Conservation (phyloP, 2,888 invertebrate species). For the Andrena minutula region DNA sequence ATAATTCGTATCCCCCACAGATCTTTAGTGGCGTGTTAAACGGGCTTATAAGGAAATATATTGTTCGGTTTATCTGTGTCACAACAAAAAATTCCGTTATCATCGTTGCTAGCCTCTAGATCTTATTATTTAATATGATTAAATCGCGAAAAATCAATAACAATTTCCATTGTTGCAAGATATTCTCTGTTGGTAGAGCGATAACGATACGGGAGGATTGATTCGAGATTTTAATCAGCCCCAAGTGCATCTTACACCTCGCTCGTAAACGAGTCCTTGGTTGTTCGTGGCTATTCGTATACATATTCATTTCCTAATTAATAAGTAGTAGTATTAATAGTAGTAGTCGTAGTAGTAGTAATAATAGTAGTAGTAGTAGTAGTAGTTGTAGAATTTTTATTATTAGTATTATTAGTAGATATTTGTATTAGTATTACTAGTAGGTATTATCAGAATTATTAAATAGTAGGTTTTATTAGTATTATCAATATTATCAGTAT, state of each 20-base stretch:
- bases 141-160: slow-evolving; percentile 26
- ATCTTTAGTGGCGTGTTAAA: no score
- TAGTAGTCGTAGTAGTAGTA: no score
- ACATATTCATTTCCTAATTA: neutral
- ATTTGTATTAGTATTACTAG: no score
- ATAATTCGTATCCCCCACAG: no score
- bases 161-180: neutral
- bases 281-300: neutral
- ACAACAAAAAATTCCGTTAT: slow-evolving; percentile 16
- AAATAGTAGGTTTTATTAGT: no score
- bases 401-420: no score
- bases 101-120: slow-evolving; percentile 9
- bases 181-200: slow-evolving; percentile 6
- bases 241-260: slow-evolving; percentile 27
- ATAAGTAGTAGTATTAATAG: no score
- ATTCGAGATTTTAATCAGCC: slow-evolving; percentile 28
- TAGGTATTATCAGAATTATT: no score
- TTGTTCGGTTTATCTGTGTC: neutral
- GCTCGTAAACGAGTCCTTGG: slow-evolving; percentile 4
- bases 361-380: no score
- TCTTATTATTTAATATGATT: slow-evolving; percentile 18
- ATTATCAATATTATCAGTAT: no score
- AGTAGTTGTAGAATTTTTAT: no score
- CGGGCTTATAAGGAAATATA: no score
- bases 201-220: slow-evolving; percentile 18